These are phyloP conservation scores for Eristalis arbustorum DNA, from an alignment of 2,888 invertebrate species.

Conservation along the genomic window DNA sequence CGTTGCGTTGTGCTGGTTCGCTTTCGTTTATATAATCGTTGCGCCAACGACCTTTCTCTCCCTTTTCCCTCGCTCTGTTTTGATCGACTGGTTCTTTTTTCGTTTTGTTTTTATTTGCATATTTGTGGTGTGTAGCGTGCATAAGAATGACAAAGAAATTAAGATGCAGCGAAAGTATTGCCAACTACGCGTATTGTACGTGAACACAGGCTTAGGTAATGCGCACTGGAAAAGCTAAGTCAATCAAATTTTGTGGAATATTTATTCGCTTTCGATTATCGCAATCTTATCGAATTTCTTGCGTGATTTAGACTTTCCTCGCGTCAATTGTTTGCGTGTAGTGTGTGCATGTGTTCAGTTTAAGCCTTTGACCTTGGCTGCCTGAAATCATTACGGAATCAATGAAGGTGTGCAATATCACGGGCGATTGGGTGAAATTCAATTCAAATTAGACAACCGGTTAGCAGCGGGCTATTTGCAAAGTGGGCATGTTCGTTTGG, in stretches of 20 bases:
- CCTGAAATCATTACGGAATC: constrained; percentile 11
- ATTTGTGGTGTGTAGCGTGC: not conserved
- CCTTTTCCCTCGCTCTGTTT: not conserved
- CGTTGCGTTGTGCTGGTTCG: not conserved
- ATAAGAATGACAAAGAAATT: not conserved
- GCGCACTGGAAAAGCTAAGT: not conserved
- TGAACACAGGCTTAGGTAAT: not conserved
- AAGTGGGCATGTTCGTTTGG: not conserved
- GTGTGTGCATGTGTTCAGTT: not conserved
- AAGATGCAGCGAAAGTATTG: not conserved
- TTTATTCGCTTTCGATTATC: not conserved
- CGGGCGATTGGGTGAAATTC: not conserved
- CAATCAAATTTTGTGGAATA: not conserved
- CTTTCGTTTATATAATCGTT: not conserved
- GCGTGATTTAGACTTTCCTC: not conserved
- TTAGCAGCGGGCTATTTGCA: not conserved
- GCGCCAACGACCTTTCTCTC: not conserved
- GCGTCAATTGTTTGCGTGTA: not conserved
- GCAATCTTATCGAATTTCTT: constrained; percentile 19
- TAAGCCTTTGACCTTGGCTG: constrained; percentile 3
- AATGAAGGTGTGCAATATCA: not conserved
- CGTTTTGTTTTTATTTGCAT: not conserved
- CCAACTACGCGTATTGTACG: not conserved
- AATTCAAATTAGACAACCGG: not conserved
- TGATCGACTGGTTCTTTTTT: not conserved